Conservation (phyloP, 2,113 vertebrate genomes). For the Siniperca chuatsi region DNA sequence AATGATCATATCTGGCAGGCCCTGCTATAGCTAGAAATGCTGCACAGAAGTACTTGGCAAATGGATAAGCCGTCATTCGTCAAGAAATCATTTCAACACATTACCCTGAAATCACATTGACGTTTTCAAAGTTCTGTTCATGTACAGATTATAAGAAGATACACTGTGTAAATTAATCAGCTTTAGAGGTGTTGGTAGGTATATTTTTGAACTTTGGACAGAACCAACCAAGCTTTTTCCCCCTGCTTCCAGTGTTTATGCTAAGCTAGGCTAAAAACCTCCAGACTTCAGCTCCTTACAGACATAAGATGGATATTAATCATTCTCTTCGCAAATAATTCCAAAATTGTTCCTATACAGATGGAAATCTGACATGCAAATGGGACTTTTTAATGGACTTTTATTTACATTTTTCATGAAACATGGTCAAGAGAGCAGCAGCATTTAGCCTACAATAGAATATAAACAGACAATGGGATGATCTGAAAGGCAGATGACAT, state of each 20-base stretch:
- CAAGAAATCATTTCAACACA: neutral
- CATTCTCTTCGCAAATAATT: neutral
- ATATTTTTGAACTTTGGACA: neutral
- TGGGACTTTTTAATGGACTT: neutral
- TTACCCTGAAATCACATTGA: neutral
- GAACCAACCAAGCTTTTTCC: neutral
- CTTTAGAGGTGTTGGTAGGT: neutral
- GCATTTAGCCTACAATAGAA: neutral
- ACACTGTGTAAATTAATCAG: neutral
- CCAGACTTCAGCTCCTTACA: neutral
- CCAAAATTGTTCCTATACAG: neutral
- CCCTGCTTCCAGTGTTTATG: neutral
- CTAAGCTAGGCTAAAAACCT: slow-evolving; percentile 2
- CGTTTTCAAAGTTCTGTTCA: neutral
- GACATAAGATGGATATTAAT: too few species aligned
- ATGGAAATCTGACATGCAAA: neutral
- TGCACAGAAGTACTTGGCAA: too few species aligned
- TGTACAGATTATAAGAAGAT: neutral
- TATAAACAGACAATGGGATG: neutral
- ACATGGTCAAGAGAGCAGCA: neutral
- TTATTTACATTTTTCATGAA: neutral
- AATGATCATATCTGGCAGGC: neutral
- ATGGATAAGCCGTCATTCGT: too few species aligned
- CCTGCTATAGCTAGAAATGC: neutral
- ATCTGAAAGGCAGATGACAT: slow-evolving; percentile 1